Conservation (phyloP, 2,797 vertebrate species). For the Odontamblyopus rebecca region DNA sequence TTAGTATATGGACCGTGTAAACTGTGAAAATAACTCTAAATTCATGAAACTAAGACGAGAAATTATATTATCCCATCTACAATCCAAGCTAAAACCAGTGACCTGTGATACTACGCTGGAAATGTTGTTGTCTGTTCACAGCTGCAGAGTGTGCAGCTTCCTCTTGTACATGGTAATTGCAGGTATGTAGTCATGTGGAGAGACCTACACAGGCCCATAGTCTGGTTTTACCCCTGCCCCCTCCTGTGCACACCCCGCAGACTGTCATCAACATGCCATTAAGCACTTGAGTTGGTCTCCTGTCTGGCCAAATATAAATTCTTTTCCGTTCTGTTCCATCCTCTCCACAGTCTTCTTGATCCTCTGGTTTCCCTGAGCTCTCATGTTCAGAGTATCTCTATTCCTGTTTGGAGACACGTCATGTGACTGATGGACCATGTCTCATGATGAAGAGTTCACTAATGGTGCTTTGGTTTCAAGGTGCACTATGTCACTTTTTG, state of each 20-base stretch:
- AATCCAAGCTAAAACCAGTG: slow-evolving; percentile 38
- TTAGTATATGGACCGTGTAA: too few relatives aligned
- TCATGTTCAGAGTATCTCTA: slow-evolving; percentile 38
- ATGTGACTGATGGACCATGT: slow-evolving; percentile 5
- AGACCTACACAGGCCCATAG: slow-evolving; percentile 23
- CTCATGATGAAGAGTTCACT: slow-evolving; percentile 40
- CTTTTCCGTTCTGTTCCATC: slow-evolving; percentile 38
- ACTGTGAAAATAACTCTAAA: neutral
- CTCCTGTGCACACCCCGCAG: slow-evolving; percentile 41
- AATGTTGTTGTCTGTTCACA: slow-evolving; percentile 47
- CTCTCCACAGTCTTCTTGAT: slow-evolving; percentile 17
- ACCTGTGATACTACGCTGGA: slow-evolving; percentile 33
- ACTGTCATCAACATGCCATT: slow-evolving; percentile 76
- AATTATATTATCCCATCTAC: slow-evolving; percentile 13
- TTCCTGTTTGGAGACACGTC: slow-evolving; percentile 57
- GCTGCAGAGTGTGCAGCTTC: slow-evolving; percentile 41
- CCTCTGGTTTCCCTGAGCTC: slow-evolving; percentile 12
- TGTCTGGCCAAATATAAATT: slow-evolving; percentile 49
- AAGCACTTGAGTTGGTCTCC: slow-evolving; percentile 34
- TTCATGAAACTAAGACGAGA: neutral
- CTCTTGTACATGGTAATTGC: slow-evolving; percentile 28
- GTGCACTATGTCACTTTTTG: too few relatives aligned
- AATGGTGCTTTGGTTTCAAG: neutral
- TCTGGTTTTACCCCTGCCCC: slow-evolving; percentile 47
- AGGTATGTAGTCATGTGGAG: slow-evolving; percentile 39